Evolutionary conservation across 2,888 invertebrate genomes (phyloP).

Genomic region (Keiferia lycopersicella): DNA sequence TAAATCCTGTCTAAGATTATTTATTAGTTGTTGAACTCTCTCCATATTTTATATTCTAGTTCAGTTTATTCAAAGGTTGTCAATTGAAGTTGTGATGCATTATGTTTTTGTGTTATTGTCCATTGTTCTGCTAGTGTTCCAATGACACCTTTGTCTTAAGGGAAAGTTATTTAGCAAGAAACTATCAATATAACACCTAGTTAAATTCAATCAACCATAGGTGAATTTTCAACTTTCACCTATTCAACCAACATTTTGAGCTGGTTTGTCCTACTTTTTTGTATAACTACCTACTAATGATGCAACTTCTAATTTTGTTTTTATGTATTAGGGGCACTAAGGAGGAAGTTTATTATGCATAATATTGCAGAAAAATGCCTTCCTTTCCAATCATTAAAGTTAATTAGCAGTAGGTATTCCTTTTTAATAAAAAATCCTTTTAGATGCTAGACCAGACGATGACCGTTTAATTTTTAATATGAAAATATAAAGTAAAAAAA

Average conservation of each 20-base stretch:
- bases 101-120: conserved; percentile 28
- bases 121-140: conserved; percentile 37
- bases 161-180: conserved; percentile 33
- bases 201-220: conserved; percentile 7
- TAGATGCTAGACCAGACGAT: background rate
- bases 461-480: background rate
- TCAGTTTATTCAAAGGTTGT: conserved; percentile 16
- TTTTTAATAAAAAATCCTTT: background rate
- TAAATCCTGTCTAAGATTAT: conserved; percentile 16
- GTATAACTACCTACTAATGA: conserved; percentile 1
- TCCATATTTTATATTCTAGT: conserved; percentile 20
- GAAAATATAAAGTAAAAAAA: background rate
- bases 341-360: conserved; percentile 15
- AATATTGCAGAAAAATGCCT: background rate
- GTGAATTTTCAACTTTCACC: conserved; percentile 19
- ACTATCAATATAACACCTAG: conserved; percentile 5
- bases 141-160: conserved; percentile 36
- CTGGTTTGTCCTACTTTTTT: background rate
- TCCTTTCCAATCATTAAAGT: background rate
- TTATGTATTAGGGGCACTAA: conserved; percentile 19
- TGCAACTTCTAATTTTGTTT: conserved; percentile 9
- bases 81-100: conserved; percentile 13
- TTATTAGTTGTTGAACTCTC: conserved; percentile 20
- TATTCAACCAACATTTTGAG: conserved; percentile 9
- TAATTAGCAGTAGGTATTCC: background rate